These are phyloP conservation scores for Plectropomus leopardus DNA, from an alignment of 2,113 vertebrate species.

Conservation along the genomic window DNA sequence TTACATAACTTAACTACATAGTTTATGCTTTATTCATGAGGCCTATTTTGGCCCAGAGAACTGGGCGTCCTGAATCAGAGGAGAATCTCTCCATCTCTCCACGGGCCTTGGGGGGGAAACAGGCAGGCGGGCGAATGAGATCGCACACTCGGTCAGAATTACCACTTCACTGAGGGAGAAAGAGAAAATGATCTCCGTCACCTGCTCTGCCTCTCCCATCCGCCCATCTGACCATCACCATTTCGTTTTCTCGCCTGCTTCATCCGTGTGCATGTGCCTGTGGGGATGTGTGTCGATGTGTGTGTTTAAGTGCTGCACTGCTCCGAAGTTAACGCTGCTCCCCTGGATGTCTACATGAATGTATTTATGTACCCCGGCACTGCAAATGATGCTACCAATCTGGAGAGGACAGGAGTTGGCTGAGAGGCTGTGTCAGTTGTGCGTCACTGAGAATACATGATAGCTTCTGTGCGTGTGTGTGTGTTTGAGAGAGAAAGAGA, in stretches of 20 bases:
- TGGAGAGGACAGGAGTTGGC: slow-evolving; percentile 58
- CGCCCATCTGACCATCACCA: slow-evolving; percentile 48
- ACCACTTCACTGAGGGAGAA: slow-evolving; percentile 53
- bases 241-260: slow-evolving; percentile 39
- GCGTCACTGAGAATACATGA: slow-evolving; percentile 50
- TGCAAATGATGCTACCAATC: slow-evolving; percentile 55
- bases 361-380: slow-evolving; percentile 43
- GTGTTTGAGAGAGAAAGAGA: not conserved
- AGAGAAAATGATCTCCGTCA: slow-evolving; percentile 59
- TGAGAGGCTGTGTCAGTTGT: slow-evolving; percentile 55
- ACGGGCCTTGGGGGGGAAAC: slow-evolving; percentile 37
- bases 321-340: slow-evolving; percentile 23
- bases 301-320: not conserved
- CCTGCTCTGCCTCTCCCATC: slow-evolving; percentile 48
- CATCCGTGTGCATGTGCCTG: slow-evolving; percentile 17
- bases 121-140: slow-evolving; percentile 56
- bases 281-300: slow-evolving; percentile 10
- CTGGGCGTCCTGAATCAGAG: slow-evolving; percentile 74
- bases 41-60: slow-evolving; percentile 74
- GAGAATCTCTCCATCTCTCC: slow-evolving; percentile 70
- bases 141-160: slow-evolving; percentile 59
- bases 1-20: slow-evolving; percentile 78
- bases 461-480: slow-evolving; percentile 26
- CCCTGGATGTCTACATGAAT: slow-evolving; percentile 50
- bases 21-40: slow-evolving; percentile 77